Evolutionary conservation across 2,888 invertebrate species (phyloP).

Genomic region (Thymelicus sylvestris): DNA sequence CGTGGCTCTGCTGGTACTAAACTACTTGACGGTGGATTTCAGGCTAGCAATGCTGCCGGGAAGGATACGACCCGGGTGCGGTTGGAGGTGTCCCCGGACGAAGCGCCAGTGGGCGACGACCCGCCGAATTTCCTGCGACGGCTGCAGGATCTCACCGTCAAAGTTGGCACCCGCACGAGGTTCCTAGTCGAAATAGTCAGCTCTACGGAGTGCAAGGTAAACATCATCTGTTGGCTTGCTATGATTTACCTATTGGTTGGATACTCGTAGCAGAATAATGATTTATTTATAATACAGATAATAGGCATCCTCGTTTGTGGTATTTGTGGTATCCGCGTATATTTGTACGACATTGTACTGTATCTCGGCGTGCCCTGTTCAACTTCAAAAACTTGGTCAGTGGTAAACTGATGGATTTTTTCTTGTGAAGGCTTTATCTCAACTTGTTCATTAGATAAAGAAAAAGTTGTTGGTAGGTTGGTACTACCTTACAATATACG

Average conservation of each 20-base stretch:
- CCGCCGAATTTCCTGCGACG: slow-evolving; percentile 93
- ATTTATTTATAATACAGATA: not conserved
- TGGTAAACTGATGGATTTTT: too few relatives aligned
- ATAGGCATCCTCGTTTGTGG: too few relatives aligned
- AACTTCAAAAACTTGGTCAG: too few relatives aligned
- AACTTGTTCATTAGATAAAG: too few relatives aligned
- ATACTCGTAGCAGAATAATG: not conserved
- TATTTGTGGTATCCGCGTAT: too few relatives aligned
- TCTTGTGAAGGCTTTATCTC: too few relatives aligned
- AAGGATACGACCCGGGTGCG: slow-evolving; percentile 82
- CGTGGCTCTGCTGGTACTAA: not conserved
- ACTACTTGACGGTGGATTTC: slow-evolving; percentile 11
- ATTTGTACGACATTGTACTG: too few relatives aligned
- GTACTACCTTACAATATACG: too few relatives aligned
- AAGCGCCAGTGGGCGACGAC: slow-evolving; percentile 87
- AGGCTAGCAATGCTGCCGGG: slow-evolving; percentile 85
- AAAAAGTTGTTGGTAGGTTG: too few relatives aligned
- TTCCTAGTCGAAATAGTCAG: slow-evolving; percentile 94
- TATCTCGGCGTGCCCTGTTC: too few relatives aligned
- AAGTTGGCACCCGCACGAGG: slow-evolving; percentile 94
- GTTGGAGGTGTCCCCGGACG: slow-evolving; percentile 83
- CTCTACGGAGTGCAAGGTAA: slow-evolving; percentile 91
- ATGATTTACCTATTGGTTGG: not conserved
- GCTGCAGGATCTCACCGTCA: slow-evolving; percentile 93
- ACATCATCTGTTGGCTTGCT: slow-evolving; percentile 35